Evolutionary conservation across 2,797 vertebrate species (phyloP).

Genomic region (Pelodytes ibericus): DNA sequence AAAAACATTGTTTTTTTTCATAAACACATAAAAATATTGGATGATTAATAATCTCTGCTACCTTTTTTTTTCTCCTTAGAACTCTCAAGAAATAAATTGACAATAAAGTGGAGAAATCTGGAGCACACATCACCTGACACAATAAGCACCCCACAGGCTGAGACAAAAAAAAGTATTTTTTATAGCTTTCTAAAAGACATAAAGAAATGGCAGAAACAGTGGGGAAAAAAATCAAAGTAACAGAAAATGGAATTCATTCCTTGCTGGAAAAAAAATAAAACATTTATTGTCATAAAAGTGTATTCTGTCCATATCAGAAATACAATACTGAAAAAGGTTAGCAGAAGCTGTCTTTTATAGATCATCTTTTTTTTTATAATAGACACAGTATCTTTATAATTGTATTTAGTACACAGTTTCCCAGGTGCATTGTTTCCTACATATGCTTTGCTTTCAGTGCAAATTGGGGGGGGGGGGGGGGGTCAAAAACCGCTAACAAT

Average conservation of each 20-base stretch:
- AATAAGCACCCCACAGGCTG: constrained; percentile 17
- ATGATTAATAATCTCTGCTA: background rate
- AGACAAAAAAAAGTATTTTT: constrained; percentile 17
- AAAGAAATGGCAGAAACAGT: constrained; percentile 10
- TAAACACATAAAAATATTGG: background rate
- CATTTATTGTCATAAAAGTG: background rate
- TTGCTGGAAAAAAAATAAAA: constrained; percentile 37
- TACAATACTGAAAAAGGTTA: constrained; percentile 35
- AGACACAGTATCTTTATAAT: background rate
- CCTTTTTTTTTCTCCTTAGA: background rate
- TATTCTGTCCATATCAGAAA: constrained; percentile 13
- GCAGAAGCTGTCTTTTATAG: too few relatives aligned
- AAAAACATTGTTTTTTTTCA: constrained; percentile 1
- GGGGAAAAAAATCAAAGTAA: constrained; percentile 10
- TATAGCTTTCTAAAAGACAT: background rate
- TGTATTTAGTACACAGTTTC: constrained; percentile 24
- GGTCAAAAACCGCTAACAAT: constrained; percentile 1
- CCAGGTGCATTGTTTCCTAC: background rate
- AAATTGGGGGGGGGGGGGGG: constrained; percentile 19
- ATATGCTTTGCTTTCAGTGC: background rate
- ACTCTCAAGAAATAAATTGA: background rate
- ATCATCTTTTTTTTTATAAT: constrained; percentile 39
- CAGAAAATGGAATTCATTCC: too few relatives aligned
- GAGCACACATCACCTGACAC: constrained; percentile 28
- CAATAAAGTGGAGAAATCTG: constrained; percentile 21